Conservation (phyloP, 1,140 invertebrate genomes). For the Papilio helenus region DNA sequence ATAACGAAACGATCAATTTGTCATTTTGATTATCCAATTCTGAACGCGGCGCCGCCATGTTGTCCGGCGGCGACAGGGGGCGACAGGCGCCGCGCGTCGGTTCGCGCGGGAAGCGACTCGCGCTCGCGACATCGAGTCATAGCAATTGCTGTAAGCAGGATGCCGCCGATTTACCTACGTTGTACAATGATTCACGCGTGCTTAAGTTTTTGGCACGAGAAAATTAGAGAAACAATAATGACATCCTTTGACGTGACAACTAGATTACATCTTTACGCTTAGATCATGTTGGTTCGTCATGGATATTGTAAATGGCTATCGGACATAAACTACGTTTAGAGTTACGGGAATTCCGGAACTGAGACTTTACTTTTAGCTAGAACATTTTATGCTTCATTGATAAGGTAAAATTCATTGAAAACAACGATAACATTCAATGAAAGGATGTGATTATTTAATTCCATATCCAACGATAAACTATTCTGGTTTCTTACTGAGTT, state of each 20-base stretch:
- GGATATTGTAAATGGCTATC: neutral
- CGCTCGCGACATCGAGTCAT: conserved; percentile 17
- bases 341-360: neutral
- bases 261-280: conserved; percentile 8
- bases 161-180: conserved; percentile 46
- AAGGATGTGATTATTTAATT: neutral
- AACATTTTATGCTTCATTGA: too few relatives aligned
- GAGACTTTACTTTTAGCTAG: neutral
- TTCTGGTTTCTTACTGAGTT: neutral
- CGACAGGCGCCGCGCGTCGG: conserved; percentile 32
- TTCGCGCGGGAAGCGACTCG: conserved; percentile 43
- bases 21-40: conserved; percentile 35
- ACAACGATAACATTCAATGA: too few relatives aligned
- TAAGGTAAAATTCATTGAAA: too few relatives aligned
- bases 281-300: neutral
- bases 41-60: conserved; percentile 27
- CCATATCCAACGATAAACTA: too few relatives aligned
- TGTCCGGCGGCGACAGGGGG: neutral
- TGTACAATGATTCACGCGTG: conserved; percentile 43
- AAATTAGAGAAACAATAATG: conserved; percentile 45
- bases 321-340: neutral
- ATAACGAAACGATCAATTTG: conserved; percentile 15
- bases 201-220: conserved; percentile 47
- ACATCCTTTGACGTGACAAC: conserved; percentile 19
- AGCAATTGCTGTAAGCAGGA: conserved; percentile 51